A percentile compares a stretch with the other conserved stretches of the same genome.
These are phyloP conservation scores for Sycophaga agraensis DNA, from an alignment of 1,140 invertebrate genomes.

Conservation along the genomic window DNA sequence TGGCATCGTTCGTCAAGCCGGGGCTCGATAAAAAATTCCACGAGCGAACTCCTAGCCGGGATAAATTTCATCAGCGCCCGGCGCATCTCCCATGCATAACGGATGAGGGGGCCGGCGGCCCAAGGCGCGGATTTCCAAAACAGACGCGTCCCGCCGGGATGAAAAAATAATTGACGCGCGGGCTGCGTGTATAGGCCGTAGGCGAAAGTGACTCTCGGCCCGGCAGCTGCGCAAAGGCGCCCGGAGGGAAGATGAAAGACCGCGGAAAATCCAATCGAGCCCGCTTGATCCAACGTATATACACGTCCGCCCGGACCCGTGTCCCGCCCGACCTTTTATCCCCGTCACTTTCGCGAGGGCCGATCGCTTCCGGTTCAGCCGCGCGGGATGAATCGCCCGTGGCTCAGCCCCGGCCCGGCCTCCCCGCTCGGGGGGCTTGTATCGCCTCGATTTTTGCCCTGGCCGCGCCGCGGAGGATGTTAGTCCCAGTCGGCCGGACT, in stretches of 20 bases:
- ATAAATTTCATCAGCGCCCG: too few species aligned
- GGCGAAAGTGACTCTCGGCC: neutral
- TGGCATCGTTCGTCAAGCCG: too few species aligned
- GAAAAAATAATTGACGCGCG: constrained; percentile 9
- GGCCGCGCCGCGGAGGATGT: too few species aligned
- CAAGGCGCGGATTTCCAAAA: neutral
- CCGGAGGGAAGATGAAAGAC: constrained; percentile 19
- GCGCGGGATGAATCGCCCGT: neutral
- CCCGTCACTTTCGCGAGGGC: constrained; percentile 16
- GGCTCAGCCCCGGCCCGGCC: neutral
- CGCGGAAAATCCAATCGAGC: constrained; percentile 21
- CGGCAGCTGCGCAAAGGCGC: too few species aligned
- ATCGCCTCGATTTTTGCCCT: neutral
- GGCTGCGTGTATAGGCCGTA: neutral
- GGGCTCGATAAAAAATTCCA: too few species aligned
- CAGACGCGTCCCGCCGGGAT: neutral
- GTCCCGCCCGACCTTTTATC: too few species aligned
- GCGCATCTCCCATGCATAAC: too few species aligned
- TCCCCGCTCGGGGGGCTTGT: neutral
- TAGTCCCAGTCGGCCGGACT: too few species aligned
- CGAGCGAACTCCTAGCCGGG: too few species aligned
- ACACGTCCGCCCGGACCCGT: too few species aligned
- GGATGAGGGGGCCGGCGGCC: neutral
- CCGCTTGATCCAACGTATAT: constrained; percentile 19
- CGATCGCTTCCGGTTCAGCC: constrained; percentile 16